Evolutionary conservation across 2,113 vertebrate species (phyloP).

Genomic region (Brienomyrus longianalis): DNA sequence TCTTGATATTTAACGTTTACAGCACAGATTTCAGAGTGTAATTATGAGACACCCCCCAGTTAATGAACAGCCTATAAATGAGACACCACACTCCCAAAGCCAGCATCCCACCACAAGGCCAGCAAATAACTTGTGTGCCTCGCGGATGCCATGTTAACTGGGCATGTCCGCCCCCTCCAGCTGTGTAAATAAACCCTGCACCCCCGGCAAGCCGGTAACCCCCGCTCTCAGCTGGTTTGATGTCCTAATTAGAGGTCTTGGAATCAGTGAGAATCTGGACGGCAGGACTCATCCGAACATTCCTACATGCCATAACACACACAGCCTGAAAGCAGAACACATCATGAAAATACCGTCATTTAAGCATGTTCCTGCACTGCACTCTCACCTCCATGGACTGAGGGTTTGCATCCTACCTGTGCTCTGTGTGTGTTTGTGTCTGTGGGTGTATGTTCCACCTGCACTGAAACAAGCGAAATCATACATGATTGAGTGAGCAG

Average conservation of each 20-base stretch:
- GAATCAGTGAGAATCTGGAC: not conserved
- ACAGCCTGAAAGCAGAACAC: not conserved
- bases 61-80: not conserved
- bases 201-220: not conserved
- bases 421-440: not conserved
- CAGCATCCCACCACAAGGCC: not conserved
- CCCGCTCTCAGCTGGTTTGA: not conserved
- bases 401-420: not conserved
- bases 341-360: not conserved
- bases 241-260: not conserved
- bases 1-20: not conserved
- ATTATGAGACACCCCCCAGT: not conserved
- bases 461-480: too few relatives aligned
- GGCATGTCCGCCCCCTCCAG: not conserved
- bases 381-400: not conserved
- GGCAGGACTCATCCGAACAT: not conserved
- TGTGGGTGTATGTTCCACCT: too few relatives aligned
- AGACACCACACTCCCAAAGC: not conserved
- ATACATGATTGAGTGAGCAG: not conserved
- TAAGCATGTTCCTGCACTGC: not conserved
- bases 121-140: not conserved
- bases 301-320: not conserved
- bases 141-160: not conserved
- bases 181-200: not conserved
- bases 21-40: not conserved